Base-by-base conservation (phyloP, 2,888 invertebrate genomes). In the Zaprionus obscuricornis region DNA sequence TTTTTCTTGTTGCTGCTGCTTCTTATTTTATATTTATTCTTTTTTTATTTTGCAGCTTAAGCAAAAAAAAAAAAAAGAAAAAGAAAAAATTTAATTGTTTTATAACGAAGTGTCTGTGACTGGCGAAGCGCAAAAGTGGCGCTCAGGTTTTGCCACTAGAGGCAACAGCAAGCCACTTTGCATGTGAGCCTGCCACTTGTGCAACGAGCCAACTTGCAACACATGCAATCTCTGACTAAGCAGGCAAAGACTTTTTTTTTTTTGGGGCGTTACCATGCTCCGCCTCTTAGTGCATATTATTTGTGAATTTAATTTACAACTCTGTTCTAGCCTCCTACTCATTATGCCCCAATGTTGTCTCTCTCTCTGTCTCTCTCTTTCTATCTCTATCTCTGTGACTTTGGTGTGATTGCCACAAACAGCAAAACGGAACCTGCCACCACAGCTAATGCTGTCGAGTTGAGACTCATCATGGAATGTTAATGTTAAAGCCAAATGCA, bases 91-190 rank as follows among this genome's bases (percentile, higher is more conserved):
- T 66, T 74, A 84, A 79, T 79, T 77, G 82, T 77, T 84, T 81
- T 84, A 66, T 79, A 79, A 79, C 78, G 82, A 79, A 81, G 82
- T 79, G 84, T 81, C 82, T 79, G 78, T 29, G 70, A 56, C 68
- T 69, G 66, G 63, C 83, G 79, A 75, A 75, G 76, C 76, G 79
- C 65, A 77, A 75, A 82, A 78, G 72, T 83, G 83, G 79, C 76
- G 76, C 83, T 74, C 50, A 42, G 20, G 10, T 45, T n/a, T n/a
- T 42, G 24, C 26, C 39, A 26, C 20, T 16, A 16, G 0, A 40
- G 40, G 47, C 57, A n/a, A n/a, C 46, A 51, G 40, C 50, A 49
- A 40, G 46, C 54, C 64, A 67, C 67, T 67, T 67, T 67, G 67
- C 67, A 67, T 67, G 67, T 22, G 67, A 67, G 43, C 60, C 51